Base-by-base conservation (phyloP, 2,888 invertebrate species). In the Pterostichus niger region DNA sequence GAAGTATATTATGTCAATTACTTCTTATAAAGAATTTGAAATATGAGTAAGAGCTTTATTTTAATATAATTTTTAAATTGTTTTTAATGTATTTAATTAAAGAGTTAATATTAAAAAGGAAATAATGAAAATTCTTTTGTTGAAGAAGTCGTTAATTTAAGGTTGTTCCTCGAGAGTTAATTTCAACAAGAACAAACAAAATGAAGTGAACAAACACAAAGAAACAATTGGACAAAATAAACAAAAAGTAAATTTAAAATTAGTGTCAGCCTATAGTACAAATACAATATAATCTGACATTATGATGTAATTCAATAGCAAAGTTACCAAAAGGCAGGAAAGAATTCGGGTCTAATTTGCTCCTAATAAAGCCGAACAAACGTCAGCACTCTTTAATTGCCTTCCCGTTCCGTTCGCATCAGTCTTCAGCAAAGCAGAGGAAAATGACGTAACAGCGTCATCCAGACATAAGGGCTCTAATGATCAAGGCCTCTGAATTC, bases 311-410 rank as follows among this genome's bases (percentile, higher is more conserved):
- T 75, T 52, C 49, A 75, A 75, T 75, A 75, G 46, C 49, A 46
- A 46, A 49, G 40, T 71, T 35, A 15, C 6, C 6, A 49, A 49
- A 71, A 44, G 13, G 44, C 17, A 71, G 40, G 10, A 71, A 71
- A 71, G n/a, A 49, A 33, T n/a, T 31, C 11, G 46, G 24, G 35
- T 64, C 64, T 64, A 64, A 64, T 64, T 64, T 64, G 64, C 35
- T 31, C 73, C 75, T 75, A 52, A 46, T 75, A 46, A 71, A 75
- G 75, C 52, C 24, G 75, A 17, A 75, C 75, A 52, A 75, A 49
- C 75, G 75, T 52, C 75, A 75, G 75, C 15, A 49, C 46, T 49
- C 75, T 49, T 78, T 78, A 78, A 78, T 78, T 78, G 78, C 44
- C 61, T 35, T 78, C 17, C 59, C 40, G 17, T 46, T 59, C 46